Evolutionary conservation across 2,888 invertebrate genomes (phyloP), one percentile per base, ranked within the genome.

Genomic region (Clepsis dumicolana): DNA sequence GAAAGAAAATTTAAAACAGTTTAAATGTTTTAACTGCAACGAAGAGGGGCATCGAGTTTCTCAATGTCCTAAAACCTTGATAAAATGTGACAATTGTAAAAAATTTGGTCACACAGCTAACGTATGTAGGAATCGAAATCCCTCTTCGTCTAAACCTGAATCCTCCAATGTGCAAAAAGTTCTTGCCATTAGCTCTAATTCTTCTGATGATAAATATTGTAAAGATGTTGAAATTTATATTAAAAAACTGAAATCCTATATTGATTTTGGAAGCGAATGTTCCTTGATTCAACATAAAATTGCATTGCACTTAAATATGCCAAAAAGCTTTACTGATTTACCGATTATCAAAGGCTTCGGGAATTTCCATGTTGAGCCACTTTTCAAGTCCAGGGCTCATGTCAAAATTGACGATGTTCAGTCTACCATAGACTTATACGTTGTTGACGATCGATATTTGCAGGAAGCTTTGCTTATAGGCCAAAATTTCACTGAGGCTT

Each of bases 1-100:
- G 38, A 41, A 41, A 16, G 38, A 41, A 14, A 41, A 41, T 35
- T 35, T 35, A 12, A 35, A 35, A 5, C 38, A 41, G n/a, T 3
- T 52, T 2, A 52, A 25, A 52, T 52, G 50, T 25, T 52, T 52
- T 14, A 54, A 54, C 16, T 54, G 54, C 18, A 54, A 54, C 18
- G 54, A 54, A 54, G 54, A 54, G 54, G 54, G 54, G 18, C 54
- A 54, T 54, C 54, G 54, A 54, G 29, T 54, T 12, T n/a, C 29
- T 18, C 50, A 24, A 1, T 52, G 50, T 52, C 25, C 14, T 24
- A 52, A 52, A 24, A 52, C 14, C 14, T 52, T 52, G 21, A 12
- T 24, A 14, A 52, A 52, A 52, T 52, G 50, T 52, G 50, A 52
- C 14, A 52, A 52, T 25, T 52, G 50, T 14, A 52, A 52, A 24